Evolutionary conservation across 1,140 invertebrate species (phyloP), one percentile per base, ranked within the genome.

Genomic region (Lucilia cuprina): DNA sequence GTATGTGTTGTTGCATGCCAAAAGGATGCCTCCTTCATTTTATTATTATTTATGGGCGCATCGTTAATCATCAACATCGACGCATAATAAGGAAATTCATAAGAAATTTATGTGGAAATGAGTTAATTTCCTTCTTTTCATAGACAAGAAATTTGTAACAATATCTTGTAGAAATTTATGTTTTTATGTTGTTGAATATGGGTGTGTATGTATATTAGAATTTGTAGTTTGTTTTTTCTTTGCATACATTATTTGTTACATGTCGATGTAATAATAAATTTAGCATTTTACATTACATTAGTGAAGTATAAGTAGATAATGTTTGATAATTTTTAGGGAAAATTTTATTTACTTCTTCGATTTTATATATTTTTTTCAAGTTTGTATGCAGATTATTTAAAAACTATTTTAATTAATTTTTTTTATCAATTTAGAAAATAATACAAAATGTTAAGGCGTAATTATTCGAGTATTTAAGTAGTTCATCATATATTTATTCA

Each of bases 101-200:
- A 83, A 70, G 25, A 30, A 83, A 83, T 83, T 83, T 70, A 70
- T 83, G 55, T 83, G 82, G 82, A 83, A 83, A 83, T 83, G 82
- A 83, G 55, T 83, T 70, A 70, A 83, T 83, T 83, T 83, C 82
- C 82, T 83, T 14, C 49, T 70, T 19, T 70, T 70, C 60, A 70
- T 21, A 70, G n/a, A 70, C 19, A 17, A 21, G 17, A 21, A 19
- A 70, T 70, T 70, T 70, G 19, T 70, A 21, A 70, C n/a, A 70
- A 70, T 70, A 70, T 70, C 5, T 21, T 30, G 3, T 30, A 2
- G 7, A 41, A 41, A 10, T 41, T 7, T 41, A 10, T 30, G 25
- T 30, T 41, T 41, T 60, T 70, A 70, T 70, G 60, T 70, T 70
- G 17, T 19, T 9, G 19, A 19, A 70, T 21, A 21, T 21, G 17